Evolutionary conservation across 2,797 vertebrate species (phyloP), one percentile per base, ranked within the genome.

Genomic region (Enteromius fasciolatus): DNA sequence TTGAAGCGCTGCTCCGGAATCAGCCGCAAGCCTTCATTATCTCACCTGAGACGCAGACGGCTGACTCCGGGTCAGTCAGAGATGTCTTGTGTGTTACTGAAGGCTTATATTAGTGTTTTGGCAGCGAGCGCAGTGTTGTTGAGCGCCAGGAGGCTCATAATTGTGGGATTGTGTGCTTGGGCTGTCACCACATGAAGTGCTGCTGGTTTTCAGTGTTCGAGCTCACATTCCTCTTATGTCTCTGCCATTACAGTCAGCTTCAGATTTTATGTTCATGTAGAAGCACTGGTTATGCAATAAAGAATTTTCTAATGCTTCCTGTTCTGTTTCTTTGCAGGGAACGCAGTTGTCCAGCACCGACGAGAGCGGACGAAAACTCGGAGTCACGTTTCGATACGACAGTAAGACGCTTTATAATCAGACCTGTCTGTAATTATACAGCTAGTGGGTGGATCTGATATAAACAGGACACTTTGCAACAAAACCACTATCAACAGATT

Each of bases 341-440:
- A 50, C 82, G 11, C 86, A 85, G 82, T 66, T 50, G 23, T 86
- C 88, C 31, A 86, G 82, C 78, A 78, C 85, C 20, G 94, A 95
- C 6, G 93, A 91, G 75, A 87, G 52, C 73, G 84, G 89, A 50
- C 91, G 91, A 64, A 92, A 88, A 89, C 75, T 90, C 28, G 80
- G 86, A 18, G 87, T 94, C 85, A 92, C 90, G 74, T 92, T 94
- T 87, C 90, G 92, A 84, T 87, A 90, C 1, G 94, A 95, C 90
- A 95, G 94, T 95, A 90, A 94, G 94, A 88, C n/a, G 72, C 31
- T 39, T 72, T 54, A 46, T 52, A 17, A 18, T 80, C 20, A 59
- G 59, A 64, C 59, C 25, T 33, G 10, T 33, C 48, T 74, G 1
- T 54, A 36, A 36, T 20, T 54, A 31, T 36, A 33, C 48, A n/a